Conservation (phyloP, 2,797 vertebrate genomes). For the Sebastiscus albofasciatus region DNA sequence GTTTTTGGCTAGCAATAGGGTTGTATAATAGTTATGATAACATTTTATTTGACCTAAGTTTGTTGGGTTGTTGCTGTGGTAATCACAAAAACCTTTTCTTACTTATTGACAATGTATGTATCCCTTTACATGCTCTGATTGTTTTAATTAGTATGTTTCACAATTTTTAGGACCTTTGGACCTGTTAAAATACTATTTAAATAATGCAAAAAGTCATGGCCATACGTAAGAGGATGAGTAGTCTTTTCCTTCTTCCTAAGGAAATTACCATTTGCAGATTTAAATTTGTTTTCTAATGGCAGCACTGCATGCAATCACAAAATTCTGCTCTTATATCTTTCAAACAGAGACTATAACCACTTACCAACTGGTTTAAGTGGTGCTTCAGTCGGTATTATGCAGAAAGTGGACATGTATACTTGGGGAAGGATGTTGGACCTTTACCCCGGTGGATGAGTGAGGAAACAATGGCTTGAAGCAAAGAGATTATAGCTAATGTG, state of each 20-base stretch:
- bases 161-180: neutral
- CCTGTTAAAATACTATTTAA: neutral
- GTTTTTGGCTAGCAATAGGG: neutral
- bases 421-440: conserved; percentile 1
- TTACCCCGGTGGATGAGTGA: neutral
- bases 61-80: neutral
- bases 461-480: conserved; percentile 35
- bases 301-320: neutral
- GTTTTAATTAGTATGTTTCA: neutral
- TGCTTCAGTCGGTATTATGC: neutral
- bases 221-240: neutral
- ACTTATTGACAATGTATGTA: neutral
- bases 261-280: neutral
- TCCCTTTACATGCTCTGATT: neutral
- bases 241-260: neutral
- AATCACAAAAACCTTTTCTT: neutral
- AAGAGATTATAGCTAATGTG: conserved; percentile 35
- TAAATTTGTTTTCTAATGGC: neutral
- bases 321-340: neutral
- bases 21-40: neutral
- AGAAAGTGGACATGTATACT: neutral
- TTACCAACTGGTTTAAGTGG: neutral
- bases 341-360: neutral
- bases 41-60: neutral
- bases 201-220: neutral